Evolutionary conservation across 2,797 vertebrate species (phyloP), one percentile per base, ranked within the genome.

Genomic region (Gadopsis marmoratus): DNA sequence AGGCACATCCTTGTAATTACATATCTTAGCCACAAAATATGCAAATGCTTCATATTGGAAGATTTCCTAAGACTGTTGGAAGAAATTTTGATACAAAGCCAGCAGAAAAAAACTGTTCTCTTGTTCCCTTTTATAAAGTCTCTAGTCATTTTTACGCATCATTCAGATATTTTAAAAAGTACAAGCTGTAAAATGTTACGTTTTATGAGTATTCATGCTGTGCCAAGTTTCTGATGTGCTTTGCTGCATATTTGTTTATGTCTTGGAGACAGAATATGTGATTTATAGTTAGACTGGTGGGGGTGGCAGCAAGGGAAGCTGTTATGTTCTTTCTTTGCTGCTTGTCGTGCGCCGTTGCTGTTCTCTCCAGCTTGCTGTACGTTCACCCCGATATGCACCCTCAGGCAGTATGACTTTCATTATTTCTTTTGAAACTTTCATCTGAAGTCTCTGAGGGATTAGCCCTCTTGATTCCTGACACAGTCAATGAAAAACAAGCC

Each of bases 381-480:
- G 92, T 92, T 95, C 94, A 93, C 94, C 94, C 94, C 77, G 90
- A 94, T 94, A 91, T 93, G 91, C 93, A 93, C 94, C 95, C 95
- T 91, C 87, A 89, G 95, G 95, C 95, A 85, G 86, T 92, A 78
- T 88, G 93, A 90, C 94, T 95, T 95, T 95, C 95, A 95, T 95
- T 95, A 94, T 95, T 95, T 95, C 94, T 95, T 95, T 94, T 95
- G 93, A 95, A 96, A 95, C 94, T 95, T 96, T 95, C 94, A 95
- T 95, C 95, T 95, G 92, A 95, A 94, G 93, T 95, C 94, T 95
- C 94, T 86, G 90, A 94, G 94, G 95, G 93, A 95, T 95, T 95
- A 95, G 94, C 93, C 91, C 92, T 95, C 95, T 95, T 96, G 95
- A 95, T 96, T 96, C 93, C 94, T 95, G 95, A 95, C 95, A 95